A percentile compares a stretch with the other conserved stretches of the same genome.
phyloP scores from a whole-genome alignment of 2,888 invertebrate genomes.

The Agapostemon virescens region DNA sequence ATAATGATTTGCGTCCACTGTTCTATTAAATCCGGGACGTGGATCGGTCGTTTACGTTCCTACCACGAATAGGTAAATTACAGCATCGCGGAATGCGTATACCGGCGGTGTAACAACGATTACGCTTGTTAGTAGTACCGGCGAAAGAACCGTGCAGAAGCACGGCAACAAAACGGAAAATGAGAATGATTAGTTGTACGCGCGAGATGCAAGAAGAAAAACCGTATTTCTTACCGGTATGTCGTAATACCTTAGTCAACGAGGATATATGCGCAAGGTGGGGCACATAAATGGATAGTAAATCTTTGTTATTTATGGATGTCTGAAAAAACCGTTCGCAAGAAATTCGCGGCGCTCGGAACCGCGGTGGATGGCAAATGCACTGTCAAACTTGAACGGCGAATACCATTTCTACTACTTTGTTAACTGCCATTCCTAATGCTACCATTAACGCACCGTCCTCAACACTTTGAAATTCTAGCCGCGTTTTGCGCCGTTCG shows the following conservation, averaged over 20 bases:
- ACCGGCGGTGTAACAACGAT: conserved; percentile 6
- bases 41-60: conserved; percentile 19
- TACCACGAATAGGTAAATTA: conserved; percentile 16
- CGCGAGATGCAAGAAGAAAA: conserved; percentile 30
- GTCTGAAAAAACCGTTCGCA: conserved; percentile 28
- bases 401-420: neutral
- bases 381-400: neutral
- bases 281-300: conserved; percentile 44
- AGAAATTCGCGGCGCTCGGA: conserved; percentile 6
- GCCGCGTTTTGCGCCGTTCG: neutral
- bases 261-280: conserved; percentile 26
- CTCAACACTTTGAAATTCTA: neutral
- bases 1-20: conserved; percentile 20
- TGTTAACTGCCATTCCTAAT: neutral
- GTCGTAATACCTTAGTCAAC: conserved; percentile 40
- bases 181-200: conserved; percentile 40
- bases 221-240: conserved; percentile 42
- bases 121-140: conserved; percentile 9
- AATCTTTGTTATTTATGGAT: conserved; percentile 47
- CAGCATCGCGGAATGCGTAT: neutral
- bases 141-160: conserved; percentile 4
- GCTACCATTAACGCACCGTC: neutral
- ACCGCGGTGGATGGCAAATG: neutral
- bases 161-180: conserved; percentile 36
- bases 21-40: conserved; percentile 26